A percentile compares a stretch with the other conserved stretches of the same genome.
These are phyloP conservation scores for Aphidius ervi DNA, from an alignment of 1,140 invertebrate species.

Conservation along the genomic window DNA sequence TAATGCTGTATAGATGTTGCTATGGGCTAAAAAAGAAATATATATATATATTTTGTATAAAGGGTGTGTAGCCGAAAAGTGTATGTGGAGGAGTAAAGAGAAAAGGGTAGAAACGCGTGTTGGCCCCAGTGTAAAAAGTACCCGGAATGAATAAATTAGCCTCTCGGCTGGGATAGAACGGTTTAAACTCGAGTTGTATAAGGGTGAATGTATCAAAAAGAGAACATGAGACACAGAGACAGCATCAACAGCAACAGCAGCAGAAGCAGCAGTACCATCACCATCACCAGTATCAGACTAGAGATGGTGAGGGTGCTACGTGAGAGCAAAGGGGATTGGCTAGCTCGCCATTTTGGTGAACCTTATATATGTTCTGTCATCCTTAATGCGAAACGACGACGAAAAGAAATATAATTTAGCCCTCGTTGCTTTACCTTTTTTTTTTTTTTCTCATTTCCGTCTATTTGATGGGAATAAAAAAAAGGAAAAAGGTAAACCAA, in stretches of 20 bases:
- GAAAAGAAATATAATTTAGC: constrained; percentile 15
- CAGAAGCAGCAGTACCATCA: not conserved
- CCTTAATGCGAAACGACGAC: constrained; percentile 14
- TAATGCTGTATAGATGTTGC: constrained; percentile 33
- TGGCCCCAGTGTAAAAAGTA: constrained; percentile 44
- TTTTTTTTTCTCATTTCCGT: constrained; percentile 1
- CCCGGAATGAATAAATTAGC: constrained; percentile 50
- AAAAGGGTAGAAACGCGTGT: constrained; percentile 29
- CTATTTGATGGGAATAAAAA: too few species aligned
- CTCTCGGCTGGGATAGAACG: constrained; percentile 14
- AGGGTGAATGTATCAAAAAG: not conserved
- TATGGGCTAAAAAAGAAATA: constrained; percentile 37
- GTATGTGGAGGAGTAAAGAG: constrained; percentile 12
- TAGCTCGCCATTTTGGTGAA: constrained; percentile 49
- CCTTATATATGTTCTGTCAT: constrained; percentile 24
- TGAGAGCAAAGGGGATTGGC: constrained; percentile 36
- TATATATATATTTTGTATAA: constrained; percentile 45
- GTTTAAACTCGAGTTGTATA: too few species aligned
- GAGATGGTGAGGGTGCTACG: constrained; percentile 22
- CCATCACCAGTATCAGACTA: too few species aligned
- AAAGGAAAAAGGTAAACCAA: too few species aligned
- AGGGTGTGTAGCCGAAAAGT: constrained; percentile 35
- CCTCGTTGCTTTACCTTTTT: constrained; percentile 6
- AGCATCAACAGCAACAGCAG: not conserved
- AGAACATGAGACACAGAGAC: not conserved